Evolutionary conservation across 2,113 vertebrate species (phyloP).

Genomic region (Dendropsophus ebraccatus): DNA sequence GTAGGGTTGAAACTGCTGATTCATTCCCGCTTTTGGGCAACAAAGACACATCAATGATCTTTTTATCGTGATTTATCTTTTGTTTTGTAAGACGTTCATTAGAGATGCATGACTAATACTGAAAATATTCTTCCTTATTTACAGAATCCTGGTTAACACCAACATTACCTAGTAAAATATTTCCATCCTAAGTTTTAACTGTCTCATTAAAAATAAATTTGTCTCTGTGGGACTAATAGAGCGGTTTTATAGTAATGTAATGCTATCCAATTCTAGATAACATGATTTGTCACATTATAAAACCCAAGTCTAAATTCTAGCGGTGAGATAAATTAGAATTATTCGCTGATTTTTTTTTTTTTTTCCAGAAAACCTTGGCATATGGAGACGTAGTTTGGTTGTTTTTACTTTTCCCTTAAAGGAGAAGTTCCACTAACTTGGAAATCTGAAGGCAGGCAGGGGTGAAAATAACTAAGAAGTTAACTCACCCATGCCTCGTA

Average conservation of each 20-base stretch:
- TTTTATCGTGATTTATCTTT: background rate
- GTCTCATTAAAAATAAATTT: constrained; percentile 5
- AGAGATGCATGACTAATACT: background rate
- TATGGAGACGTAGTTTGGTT: background rate
- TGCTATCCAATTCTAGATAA: constrained; percentile 2
- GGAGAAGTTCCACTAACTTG: too few species aligned
- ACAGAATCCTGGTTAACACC: background rate
- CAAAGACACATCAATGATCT: background rate
- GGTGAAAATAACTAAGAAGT: too few species aligned
- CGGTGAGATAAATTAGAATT: background rate
- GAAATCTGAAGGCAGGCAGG: too few species aligned
- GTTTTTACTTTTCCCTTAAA: background rate
- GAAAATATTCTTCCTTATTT: background rate
- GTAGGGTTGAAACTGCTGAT: too few species aligned
- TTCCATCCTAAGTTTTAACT: constrained; percentile 17
- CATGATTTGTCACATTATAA: constrained; percentile 10
- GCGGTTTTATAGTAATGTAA: constrained; percentile 8
- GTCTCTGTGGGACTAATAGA: constrained; percentile 7
- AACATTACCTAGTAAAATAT: background rate
- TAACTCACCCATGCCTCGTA: too few species aligned
- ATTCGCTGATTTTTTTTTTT: background rate
- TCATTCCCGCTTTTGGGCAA: background rate
- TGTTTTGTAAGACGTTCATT: background rate
- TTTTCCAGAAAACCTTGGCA: background rate
- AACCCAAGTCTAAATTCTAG: background rate